Conservation (phyloP, 1,140 invertebrate genomes). For the Galendromus occidentalis region DNA sequence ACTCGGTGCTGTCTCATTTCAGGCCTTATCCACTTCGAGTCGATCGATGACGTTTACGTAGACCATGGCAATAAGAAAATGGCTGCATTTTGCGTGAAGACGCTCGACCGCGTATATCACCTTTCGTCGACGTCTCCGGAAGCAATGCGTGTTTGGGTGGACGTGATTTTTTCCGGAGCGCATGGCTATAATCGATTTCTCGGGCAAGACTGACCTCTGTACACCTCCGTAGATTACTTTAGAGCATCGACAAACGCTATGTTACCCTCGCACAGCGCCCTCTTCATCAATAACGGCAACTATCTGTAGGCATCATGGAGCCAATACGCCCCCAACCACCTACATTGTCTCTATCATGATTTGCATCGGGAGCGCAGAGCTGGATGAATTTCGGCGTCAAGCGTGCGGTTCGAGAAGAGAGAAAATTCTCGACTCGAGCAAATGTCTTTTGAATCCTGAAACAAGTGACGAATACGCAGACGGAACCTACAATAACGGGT, state of each 20-base stretch:
- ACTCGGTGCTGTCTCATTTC: conserved; percentile 16
- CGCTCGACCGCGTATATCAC: conserved; percentile 64
- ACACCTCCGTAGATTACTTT: neutral
- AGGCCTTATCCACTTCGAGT: conserved; percentile 34
- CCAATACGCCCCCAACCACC: no score
- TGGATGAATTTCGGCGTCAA: no score
- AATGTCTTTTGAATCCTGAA: no score
- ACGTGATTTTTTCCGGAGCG: conserved; percentile 74
- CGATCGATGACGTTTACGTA: conserved; percentile 89
- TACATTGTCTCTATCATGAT: no score
- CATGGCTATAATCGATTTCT: conserved; percentile 41
- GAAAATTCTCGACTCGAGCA: no score
- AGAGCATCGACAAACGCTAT: neutral
- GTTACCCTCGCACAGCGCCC: conserved; percentile 5
- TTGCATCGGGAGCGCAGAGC: no score
- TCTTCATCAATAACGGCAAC: neutral
- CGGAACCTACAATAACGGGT: no score
- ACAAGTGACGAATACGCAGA: no score
- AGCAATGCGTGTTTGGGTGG: conserved; percentile 89
- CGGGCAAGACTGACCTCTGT: conserved; percentile 10
- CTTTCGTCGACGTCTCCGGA: conserved; percentile 80
- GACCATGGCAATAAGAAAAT: conserved; percentile 65
- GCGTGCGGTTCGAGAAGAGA: no score
- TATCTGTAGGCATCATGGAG: neutral
- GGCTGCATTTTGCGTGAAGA: conserved; percentile 77